phyloP scores from a whole-genome alignment of 2,113 vertebrate species.

The Seriola aureovittata region DNA sequence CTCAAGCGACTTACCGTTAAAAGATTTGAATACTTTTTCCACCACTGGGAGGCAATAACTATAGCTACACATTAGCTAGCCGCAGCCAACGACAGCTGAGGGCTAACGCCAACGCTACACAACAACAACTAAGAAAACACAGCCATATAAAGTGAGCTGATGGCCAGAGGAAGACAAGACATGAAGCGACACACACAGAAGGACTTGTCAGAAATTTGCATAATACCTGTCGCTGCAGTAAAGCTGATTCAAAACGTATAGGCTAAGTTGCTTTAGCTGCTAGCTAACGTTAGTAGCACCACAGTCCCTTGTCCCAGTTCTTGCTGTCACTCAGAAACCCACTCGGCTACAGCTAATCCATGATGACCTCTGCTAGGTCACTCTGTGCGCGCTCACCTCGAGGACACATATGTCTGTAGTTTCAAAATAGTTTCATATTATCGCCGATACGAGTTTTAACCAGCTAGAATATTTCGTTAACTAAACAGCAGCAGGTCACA shows the following conservation, averaged over 20 bases:
- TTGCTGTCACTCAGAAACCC: slow-evolving; percentile 54
- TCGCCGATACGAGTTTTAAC: neutral
- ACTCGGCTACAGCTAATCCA: slow-evolving; percentile 60
- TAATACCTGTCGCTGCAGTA: slow-evolving; percentile 74
- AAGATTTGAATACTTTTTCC: slow-evolving; percentile 79
- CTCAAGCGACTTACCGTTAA: slow-evolving; percentile 75
- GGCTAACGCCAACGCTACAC: slow-evolving; percentile 68
- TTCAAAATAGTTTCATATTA: slow-evolving; percentile 25
- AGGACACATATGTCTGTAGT: slow-evolving; percentile 4
- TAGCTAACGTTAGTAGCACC: slow-evolving; percentile 70
- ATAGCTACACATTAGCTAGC: slow-evolving; percentile 80
- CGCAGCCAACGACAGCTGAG: slow-evolving; percentile 63
- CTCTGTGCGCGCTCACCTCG: neutral
- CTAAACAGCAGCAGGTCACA: slow-evolving; percentile 63
- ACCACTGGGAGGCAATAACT: slow-evolving; percentile 81
- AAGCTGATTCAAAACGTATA: slow-evolving; percentile 59
- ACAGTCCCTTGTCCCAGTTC: slow-evolving; percentile 61
- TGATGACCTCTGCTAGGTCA: slow-evolving; percentile 39
- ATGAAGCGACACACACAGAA: slow-evolving; percentile 69
- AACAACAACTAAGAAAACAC: slow-evolving; percentile 61
- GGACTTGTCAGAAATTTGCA: slow-evolving; percentile 33
- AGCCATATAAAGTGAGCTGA: slow-evolving; percentile 45
- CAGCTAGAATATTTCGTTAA: slow-evolving; percentile 30
- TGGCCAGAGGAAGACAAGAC: slow-evolving; percentile 58
- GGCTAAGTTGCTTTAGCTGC: slow-evolving; percentile 65